Evolutionary conservation across 1,140 invertebrate species (phyloP).

Genomic region (Zaprionus kolodkinae): DNA sequence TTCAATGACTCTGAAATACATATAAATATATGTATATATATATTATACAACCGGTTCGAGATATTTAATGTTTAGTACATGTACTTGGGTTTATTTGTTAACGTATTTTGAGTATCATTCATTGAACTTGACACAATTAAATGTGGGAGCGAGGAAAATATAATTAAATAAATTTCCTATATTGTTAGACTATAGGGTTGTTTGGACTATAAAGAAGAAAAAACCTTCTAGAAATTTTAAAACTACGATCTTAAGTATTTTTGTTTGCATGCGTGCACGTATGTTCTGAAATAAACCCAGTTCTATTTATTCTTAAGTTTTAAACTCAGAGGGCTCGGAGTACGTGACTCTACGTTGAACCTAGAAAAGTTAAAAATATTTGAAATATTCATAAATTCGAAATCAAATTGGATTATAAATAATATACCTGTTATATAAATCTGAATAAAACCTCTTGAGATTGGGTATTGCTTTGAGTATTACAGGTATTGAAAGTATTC

Average conservation of each 20-base stretch:
- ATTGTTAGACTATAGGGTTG: too few species aligned
- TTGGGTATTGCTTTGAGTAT: too few species aligned
- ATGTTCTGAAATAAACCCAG: not conserved
- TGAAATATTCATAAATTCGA: not conserved
- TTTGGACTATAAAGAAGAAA: too few species aligned
- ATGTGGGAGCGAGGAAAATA: not conserved
- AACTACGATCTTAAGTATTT: not conserved
- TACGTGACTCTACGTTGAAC: not conserved
- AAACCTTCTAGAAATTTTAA: too few species aligned
- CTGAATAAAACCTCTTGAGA: not conserved
- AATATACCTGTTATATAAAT: not conserved
- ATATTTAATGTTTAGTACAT: conserved; percentile 7
- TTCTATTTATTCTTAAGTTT: not conserved
- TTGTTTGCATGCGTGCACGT: not conserved
- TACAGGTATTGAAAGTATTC: not conserved
- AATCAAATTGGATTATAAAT: not conserved
- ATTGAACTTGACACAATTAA: conserved; percentile 30
- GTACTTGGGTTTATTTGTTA: conserved; percentile 16
- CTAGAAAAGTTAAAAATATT: not conserved
- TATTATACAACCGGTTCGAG: conserved; percentile 18
- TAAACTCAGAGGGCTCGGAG: too few species aligned
- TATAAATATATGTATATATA: not conserved
- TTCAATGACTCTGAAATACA: conserved; percentile 25
- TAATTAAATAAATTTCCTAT: too few species aligned
- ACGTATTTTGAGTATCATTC: conserved; percentile 12